These are phyloP conservation scores for Orius laevigatus DNA, from an alignment of 1,140 invertebrate genomes.

Conservation along the genomic window DNA sequence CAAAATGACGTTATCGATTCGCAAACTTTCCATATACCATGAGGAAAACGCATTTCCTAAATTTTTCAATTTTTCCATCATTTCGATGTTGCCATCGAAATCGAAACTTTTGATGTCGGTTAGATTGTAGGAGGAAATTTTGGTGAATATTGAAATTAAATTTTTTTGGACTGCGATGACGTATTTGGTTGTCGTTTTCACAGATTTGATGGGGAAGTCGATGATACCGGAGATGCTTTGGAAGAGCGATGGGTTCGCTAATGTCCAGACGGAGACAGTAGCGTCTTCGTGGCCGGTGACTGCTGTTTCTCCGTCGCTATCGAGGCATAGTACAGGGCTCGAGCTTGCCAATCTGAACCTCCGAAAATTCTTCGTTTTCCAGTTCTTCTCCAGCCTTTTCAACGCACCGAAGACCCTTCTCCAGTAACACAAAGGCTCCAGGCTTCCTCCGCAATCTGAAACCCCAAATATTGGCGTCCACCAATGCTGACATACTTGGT, in stretches of 20 bases:
- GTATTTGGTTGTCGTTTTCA: not conserved
- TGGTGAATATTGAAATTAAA: not conserved
- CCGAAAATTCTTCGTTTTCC: not conserved
- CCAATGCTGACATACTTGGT: too few relatives aligned
- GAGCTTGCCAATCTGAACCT: not conserved
- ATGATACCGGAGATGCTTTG: not conserved
- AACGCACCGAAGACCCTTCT: not conserved
- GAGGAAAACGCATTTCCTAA: not conserved
- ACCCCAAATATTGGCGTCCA: too few relatives aligned
- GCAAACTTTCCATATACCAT: not conserved
- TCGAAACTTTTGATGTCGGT: not conserved
- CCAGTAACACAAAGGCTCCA: not conserved
- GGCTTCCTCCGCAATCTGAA: too few relatives aligned
- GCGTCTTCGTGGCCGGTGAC: slow-evolving; percentile 1
- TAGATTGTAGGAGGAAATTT: not conserved
- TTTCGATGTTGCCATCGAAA: not conserved
- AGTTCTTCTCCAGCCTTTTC: not conserved
- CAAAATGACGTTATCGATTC: not conserved
- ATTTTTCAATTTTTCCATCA: not conserved
- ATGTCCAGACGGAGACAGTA: not conserved
- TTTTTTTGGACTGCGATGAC: not conserved
- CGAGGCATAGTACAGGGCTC: not conserved
- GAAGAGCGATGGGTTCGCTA: too few relatives aligned
- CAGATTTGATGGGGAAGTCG: not conserved
- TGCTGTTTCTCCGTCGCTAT: not conserved